Conservation (phyloP, 2,797 vertebrate genomes). For the Eutrigla gurnardus region DNA sequence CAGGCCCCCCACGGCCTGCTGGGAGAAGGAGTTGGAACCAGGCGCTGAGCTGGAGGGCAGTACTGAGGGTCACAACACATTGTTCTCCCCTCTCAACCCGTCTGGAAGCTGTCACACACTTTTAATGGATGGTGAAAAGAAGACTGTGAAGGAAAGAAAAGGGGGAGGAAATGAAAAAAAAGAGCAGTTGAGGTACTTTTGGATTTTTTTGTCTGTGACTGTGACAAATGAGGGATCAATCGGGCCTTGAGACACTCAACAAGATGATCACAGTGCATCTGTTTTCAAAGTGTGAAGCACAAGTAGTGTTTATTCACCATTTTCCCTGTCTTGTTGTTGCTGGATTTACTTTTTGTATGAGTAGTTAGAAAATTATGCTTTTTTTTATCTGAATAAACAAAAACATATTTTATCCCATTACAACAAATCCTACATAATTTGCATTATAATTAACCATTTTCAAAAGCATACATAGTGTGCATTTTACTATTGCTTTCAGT, state of each 20-base stretch:
- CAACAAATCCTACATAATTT: constrained; percentile 5
- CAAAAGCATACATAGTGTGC: neutral
- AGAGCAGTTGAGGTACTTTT: constrained; percentile 64
- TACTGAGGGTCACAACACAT: constrained; percentile 87
- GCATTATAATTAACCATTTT: neutral
- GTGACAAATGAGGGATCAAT: constrained; percentile 79
- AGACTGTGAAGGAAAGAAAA: constrained; percentile 56
- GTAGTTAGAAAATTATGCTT: neutral
- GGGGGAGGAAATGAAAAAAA: constrained; percentile 51
- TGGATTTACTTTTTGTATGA: neutral
- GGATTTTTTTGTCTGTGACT: constrained; percentile 59
- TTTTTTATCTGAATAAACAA: neutral
- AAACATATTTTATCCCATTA: constrained; percentile 9
- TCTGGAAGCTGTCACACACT: constrained; percentile 80
- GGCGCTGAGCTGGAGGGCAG: constrained; percentile 82
- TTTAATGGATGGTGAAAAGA: constrained; percentile 82
- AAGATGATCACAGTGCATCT: constrained; percentile 48
- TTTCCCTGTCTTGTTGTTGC: neutral
- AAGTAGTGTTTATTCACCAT: neutral
- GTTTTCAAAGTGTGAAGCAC: constrained; percentile 19
- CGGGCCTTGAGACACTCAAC: constrained; percentile 42
- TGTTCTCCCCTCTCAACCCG: constrained; percentile 78
- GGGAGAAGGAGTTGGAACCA: constrained; percentile 81
- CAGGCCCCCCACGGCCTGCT: constrained; percentile 81
- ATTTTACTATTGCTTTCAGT: neutral